Percentiles rank a stretch among this genome's conserved stretches.
These are phyloP conservation scores for Lasioglossum baleicum DNA, from an alignment of 1,140 invertebrate species.

Conservation along the genomic window DNA sequence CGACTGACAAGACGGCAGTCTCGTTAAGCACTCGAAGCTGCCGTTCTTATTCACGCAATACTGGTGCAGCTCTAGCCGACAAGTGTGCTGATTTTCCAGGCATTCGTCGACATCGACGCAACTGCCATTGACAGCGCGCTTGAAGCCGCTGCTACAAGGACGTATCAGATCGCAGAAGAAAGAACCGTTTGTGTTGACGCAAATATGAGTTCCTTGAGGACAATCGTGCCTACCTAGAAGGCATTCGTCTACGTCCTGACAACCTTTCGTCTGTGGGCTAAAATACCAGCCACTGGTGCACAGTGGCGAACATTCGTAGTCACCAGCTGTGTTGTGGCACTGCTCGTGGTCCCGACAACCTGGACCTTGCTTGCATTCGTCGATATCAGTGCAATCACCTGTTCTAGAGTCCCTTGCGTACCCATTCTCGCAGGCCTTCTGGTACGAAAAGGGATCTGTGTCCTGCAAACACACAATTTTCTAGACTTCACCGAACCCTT, in stretches of 20 bases:
- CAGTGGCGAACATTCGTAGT: conserved; percentile 85
- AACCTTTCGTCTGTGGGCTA: conserved; percentile 83
- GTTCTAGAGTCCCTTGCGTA: conserved; percentile 32
- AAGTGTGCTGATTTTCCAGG: conserved; percentile 66
- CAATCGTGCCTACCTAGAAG: conserved; percentile 72
- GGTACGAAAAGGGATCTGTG: background rate
- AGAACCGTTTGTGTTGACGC: conserved; percentile 71
- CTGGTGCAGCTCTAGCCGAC: conserved; percentile 69
- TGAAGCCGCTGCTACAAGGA: conserved; percentile 65
- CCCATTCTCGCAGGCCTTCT: conserved; percentile 35
- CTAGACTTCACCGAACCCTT: too few relatives aligned
- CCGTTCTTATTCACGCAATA: conserved; percentile 81
- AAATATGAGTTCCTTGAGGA: conserved; percentile 60
- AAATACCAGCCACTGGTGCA: conserved; percentile 79
- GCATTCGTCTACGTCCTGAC: conserved; percentile 95
- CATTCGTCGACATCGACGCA: conserved; percentile 81
- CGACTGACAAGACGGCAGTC: conserved; percentile 66
- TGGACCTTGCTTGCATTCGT: conserved; percentile 85
- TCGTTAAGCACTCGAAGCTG: conserved; percentile 78
- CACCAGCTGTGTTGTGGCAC: conserved; percentile 86
- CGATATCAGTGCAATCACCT: conserved; percentile 86
- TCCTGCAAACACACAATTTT: background rate
- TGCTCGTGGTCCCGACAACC: conserved; percentile 85
- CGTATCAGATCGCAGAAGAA: conserved; percentile 64
- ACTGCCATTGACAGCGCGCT: conserved; percentile 74